Base-by-base conservation (phyloP, 1,140 invertebrate genomes). In the Drosophila ercepeae region DNA sequence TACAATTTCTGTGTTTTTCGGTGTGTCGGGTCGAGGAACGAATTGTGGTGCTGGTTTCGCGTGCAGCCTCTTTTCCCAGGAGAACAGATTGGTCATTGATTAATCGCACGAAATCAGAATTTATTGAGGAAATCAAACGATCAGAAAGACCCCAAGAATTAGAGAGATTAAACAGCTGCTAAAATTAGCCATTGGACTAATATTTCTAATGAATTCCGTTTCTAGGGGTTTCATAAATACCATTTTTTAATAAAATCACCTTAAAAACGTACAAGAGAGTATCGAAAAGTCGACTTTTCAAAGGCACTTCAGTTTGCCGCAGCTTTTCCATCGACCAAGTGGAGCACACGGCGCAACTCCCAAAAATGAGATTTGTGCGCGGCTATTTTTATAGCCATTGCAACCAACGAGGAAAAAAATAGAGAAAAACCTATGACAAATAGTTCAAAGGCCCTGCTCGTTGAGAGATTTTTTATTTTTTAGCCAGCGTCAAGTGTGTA, bases 301-400 rank as follows among this genome's bases (percentile, higher is more conserved):
- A 13, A 18, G 19, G n/a, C 14, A 44, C 16, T 18, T 32, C 34
- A 19, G n/a, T n/a, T n/a, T n/a, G n/a, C 16, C 13, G 13, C 0
- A 32, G 5, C 13, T 44, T 32, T 71, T 29, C 23, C 36, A 23
- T 73, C 16, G 18, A 54, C 55, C 71, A 67, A 83, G 59, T 83
- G 71, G 76, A 72, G 71, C 79, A 79, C 70, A 57, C 71, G 65
- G 53, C 63, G 55, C 63, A 71, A 69, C 61, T 75, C 55, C 78
- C 81, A 72, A 81, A 67, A 75, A 67, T 84, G 67, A 81, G 81
- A 81, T 76, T 81, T 86, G 72, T 76, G 59, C 27, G 34, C 48
- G 69, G 76, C 81, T 84, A 88, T 88, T 86, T 84, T 84, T 76
- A 72, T 81, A 68, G 54, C 46, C 48, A 36, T 44, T 81, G 73